These are phyloP conservation scores for Stylophora pistillata DNA, from an alignment of 64 coral and sea anemone species.

Conservation along the genomic window DNA sequence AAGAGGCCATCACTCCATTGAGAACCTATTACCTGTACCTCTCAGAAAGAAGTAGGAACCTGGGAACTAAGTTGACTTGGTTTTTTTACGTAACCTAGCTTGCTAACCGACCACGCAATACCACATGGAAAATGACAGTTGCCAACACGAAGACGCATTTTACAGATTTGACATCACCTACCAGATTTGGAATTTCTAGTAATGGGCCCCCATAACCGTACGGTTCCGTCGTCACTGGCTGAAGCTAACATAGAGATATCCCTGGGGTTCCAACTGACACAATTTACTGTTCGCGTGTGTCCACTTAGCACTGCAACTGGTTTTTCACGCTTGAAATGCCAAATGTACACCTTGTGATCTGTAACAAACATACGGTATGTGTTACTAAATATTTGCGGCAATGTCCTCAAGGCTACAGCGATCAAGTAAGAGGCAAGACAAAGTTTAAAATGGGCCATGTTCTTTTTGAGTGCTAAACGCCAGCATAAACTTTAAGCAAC, in stretches of 20 bases:
- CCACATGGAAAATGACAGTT: no score
- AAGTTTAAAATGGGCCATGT: no score
- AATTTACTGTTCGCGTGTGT: slow-evolving; percentile 94
- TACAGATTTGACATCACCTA: background rate
- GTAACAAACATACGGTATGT: background rate
- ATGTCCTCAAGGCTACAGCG: background rate
- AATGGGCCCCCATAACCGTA: slow-evolving; percentile 93
- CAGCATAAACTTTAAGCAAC: no score
- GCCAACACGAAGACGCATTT: no score
- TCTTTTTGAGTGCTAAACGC: no score
- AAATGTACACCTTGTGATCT: slow-evolving; percentile 98
- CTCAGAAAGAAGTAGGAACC: no score
- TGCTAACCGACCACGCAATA: no score
- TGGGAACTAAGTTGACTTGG: no score
- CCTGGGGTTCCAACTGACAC: slow-evolving; percentile 96
- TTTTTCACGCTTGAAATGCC: slow-evolving; percentile 82
- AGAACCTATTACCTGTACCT: no score
- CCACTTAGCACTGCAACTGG: slow-evolving; percentile 91
- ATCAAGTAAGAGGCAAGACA: no score
- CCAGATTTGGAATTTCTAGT: slow-evolving; percentile 28
- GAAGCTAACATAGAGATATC: slow-evolving; percentile 95
- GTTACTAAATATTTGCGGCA: background rate
- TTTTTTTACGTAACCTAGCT: no score
- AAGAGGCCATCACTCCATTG: no score
- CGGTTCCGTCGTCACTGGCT: slow-evolving; percentile 96